Evolutionary conservation across 2,113 vertebrate species (phyloP).

Genomic region (Pardalotus punctatus): DNA sequence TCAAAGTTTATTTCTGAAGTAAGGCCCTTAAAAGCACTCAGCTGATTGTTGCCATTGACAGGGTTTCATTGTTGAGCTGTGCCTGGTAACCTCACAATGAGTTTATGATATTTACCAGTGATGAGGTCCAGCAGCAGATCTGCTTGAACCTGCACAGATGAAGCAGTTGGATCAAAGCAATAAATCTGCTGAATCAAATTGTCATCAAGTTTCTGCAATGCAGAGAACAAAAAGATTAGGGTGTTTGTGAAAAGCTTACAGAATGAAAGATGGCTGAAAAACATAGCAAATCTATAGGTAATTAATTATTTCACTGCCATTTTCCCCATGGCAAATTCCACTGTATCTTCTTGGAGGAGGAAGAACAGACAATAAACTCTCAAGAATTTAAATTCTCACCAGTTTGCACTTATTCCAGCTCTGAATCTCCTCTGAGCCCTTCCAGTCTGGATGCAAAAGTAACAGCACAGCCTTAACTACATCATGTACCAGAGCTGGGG

Average conservation of each 20-base stretch:
- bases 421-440: conserved; percentile 17
- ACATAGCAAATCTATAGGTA: neutral
- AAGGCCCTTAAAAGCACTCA: neutral
- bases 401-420: conserved; percentile 70
- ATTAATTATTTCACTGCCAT: neutral
- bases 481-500: conserved; percentile 20
- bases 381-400: conserved; percentile 48
- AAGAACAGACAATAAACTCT: neutral
- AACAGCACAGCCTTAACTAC: conserved; percentile 67
- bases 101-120: conserved; percentile 63
- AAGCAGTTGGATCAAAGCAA: conserved; percentile 74
- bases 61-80: neutral
- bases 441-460: conserved; percentile 67
- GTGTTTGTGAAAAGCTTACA: neutral
- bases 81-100: neutral
- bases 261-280: neutral
- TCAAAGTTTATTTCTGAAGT: neutral
- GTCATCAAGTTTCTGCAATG: conserved; percentile 70
- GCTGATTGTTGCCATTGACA: neutral
- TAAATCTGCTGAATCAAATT: conserved; percentile 68
- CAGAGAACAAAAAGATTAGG: conserved; percentile 6
- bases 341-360: neutral
- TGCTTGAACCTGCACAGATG: conserved; percentile 33
- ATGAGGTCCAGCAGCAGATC: conserved; percentile 54
- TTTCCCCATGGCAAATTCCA: neutral